Percentiles rank a stretch among this genome's conserved stretches.
Evolutionary conservation across 2,797 vertebrate species (phyloP).

Genomic region (Alcedo atthis): DNA sequence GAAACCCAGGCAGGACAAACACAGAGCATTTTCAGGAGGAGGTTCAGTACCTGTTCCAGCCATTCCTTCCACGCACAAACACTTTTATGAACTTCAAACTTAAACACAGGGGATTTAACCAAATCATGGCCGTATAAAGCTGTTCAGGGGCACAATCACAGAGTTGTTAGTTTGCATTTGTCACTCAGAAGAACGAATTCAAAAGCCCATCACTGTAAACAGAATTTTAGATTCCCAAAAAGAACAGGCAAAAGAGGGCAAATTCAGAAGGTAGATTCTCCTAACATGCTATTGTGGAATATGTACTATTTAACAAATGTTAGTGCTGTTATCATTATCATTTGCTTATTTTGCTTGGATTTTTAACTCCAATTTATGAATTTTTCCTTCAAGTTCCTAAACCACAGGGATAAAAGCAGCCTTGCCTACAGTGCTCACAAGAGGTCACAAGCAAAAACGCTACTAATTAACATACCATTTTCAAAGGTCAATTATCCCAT

Average conservation of each 20-base stretch:
- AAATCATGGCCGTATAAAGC: background rate
- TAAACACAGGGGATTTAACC: background rate
- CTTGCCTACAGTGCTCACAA: background rate
- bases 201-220: background rate
- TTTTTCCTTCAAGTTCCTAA: background rate
- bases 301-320: background rate
- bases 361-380: background rate
- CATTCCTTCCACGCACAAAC: background rate
- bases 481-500: slow-evolving; percentile 22
- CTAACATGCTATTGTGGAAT: background rate
- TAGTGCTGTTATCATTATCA: background rate
- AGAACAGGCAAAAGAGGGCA: background rate
- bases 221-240: background rate
- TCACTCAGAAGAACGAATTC: background rate
- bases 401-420: background rate
- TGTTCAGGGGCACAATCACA: background rate
- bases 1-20: background rate
- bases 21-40: background rate
- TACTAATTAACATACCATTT: background rate
- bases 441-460: background rate
- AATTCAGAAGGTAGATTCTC: background rate
- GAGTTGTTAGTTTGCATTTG: background rate
- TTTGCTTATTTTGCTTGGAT: background rate
- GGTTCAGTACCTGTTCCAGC: background rate
- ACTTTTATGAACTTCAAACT: background rate